Conservation (phyloP, 2,797 vertebrate genomes). For the Darevskia mixta region DNA sequence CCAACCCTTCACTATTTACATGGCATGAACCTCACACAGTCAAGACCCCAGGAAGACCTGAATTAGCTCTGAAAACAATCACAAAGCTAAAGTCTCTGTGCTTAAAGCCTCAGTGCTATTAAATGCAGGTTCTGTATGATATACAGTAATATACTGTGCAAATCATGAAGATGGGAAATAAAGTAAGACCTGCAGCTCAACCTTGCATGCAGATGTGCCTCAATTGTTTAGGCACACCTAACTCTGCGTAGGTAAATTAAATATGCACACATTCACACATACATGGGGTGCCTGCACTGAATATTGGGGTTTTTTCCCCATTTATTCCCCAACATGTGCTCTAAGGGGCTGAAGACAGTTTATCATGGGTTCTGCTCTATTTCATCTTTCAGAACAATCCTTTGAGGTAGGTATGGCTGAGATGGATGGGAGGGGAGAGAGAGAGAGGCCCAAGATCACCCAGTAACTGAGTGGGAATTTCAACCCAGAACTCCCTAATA, state of each 20-base stretch:
- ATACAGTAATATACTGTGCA: not conserved
- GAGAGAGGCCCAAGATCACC: too few species aligned
- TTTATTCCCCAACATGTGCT: not conserved
- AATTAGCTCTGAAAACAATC: not conserved
- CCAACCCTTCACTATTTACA: not conserved
- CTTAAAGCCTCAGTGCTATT: too few species aligned
- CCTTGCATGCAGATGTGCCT: not conserved
- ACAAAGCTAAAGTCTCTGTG: not conserved
- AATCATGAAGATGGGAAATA: not conserved
- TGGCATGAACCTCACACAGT: accelerated
- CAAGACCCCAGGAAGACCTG: not conserved
- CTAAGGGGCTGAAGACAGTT: too few species aligned
- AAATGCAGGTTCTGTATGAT: not conserved
- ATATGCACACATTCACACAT: not conserved
- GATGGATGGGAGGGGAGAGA: too few species aligned
- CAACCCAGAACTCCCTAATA: too few species aligned
- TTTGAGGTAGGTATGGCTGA: too few species aligned
- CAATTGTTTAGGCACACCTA: too few species aligned
- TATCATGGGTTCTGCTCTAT: too few species aligned
- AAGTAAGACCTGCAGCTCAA: not conserved
- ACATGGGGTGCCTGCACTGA: not conserved
- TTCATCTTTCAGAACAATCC: too few species aligned
- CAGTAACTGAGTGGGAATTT: too few species aligned
- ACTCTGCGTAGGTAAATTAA: not conserved
- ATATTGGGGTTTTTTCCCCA: not conserved